Base-by-base conservation (phyloP, 2,113 vertebrate species). In the Nannobrachium achirus region DNA sequence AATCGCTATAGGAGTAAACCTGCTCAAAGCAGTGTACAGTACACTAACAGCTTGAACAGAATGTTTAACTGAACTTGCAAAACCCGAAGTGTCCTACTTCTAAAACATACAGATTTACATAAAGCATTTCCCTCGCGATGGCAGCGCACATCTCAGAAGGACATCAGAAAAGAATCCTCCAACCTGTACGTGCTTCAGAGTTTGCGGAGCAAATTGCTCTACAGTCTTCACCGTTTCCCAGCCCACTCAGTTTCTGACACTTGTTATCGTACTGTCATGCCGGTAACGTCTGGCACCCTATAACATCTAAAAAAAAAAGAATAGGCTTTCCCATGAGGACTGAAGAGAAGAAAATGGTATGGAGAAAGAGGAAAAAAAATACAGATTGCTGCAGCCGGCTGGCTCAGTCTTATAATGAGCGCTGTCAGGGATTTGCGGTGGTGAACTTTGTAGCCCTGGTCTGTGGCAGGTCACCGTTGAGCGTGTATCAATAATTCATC, bases 401-500 rank as follows among this genome's bases (percentile, higher is more conserved):
- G 82, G 48, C 69, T 64, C 18, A 1, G 19, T 70, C 66, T 76
- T 81, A 70, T 84, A 84, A 81, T 84, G 80, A 81, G 81, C 38
- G 19, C 83, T 87, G 85, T 75, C 80, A 77, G 64, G 77, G 79
- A 84, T 89, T 81, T 75, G 74, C 71, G 73, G 72, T 58, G 50
- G 69, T 88, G 80, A 90, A 89, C 88, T 81, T 74, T 70, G 78
- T 33, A 33, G 61, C 77, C 80, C 78, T 74, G 72, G 67, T 88
- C 85, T 82, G 66, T 73, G 74, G 78, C 71, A 7, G 79, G 85
- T 89, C 88, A 86, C 73, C 57, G 59, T 25, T n/a, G 62, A 78
- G 87, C 83, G 81, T 58, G 66, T 78, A 85, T 91, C 89, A 90
- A 90, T 90, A 89, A 91, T 88, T 89, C 83, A 90, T 87, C 79